A percentile compares a stretch with the other conserved stretches of the same genome.
These are phyloP conservation scores for Arvicanthis niloticus DNA, from an alignment of 2,113 vertebrate species.

Conservation along the genomic window DNA sequence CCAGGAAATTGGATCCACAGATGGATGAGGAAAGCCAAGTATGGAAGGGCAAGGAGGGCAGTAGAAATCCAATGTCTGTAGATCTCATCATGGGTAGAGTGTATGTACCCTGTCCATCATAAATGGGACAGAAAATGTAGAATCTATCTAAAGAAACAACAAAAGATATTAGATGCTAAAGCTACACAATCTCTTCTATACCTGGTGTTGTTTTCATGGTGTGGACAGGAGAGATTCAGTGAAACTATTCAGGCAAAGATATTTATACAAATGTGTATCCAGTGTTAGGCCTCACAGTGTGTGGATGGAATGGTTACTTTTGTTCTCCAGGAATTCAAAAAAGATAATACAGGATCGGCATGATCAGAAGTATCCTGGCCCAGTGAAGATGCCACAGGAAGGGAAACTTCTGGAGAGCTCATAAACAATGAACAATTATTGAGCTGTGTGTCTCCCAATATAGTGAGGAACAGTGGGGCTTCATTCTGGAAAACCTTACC, in stretches of 20 bases:
- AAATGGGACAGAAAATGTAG: no score
- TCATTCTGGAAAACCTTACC: neutral
- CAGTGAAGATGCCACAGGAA: rapidly evolving
- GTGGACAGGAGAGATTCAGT: neutral
- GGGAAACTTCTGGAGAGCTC: neutral
- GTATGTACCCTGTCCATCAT: no score
- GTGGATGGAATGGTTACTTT: neutral
- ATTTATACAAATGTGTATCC: neutral
- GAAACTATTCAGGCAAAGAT: neutral
- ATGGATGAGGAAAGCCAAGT: no score
- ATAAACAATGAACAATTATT: neutral
- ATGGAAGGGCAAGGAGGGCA: no score
- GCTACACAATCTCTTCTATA: neutral
- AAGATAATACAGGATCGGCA: neutral
- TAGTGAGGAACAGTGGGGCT: neutral
- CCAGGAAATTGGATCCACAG: no score
- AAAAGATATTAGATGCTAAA: neutral
- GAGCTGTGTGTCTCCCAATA: neutral
- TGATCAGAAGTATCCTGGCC: neutral
- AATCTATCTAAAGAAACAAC: no score
- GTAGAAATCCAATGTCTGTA: no score
- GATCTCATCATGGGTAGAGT: no score
- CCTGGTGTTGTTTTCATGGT: neutral
- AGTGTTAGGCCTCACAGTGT: neutral
- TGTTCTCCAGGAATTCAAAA: neutral